Base-by-base conservation (phyloP, 2,888 invertebrate genomes). In the Anthophora plumipes region DNA sequence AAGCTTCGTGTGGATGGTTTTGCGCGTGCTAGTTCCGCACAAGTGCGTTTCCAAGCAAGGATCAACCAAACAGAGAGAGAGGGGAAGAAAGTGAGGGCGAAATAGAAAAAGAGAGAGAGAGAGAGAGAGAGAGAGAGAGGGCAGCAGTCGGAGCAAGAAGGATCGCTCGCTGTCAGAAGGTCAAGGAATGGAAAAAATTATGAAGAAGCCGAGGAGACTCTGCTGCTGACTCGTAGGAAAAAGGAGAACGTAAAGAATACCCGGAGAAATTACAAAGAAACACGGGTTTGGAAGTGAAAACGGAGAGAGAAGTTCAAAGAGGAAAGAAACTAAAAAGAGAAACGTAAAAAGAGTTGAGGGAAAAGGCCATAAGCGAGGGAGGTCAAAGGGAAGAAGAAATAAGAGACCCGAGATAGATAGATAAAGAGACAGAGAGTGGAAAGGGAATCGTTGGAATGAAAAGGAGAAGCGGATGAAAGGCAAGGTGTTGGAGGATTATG, bases 101-200 rank as follows among this genome's bases (percentile, higher is more conserved):
- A 48, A n/a, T n/a, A 48, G 61, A 46, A 17, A 46, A 61, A 52
- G 63, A 48, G 48, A 48, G 48, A 61, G 61, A n/a, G n/a, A 63
- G 46, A 31, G 25, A 64, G 37, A 50, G 31, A 37, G 25, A 20
- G 54, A 8, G 25, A 12, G 66, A 9, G 54, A 6, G 39, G 14
- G 31, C 22, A 39, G 4, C 14, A 20, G 43, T 22, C n/a, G 55
- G n/a, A 14, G 43, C 5, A n/a, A 14, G 43, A n/a, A 4, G n/a
- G 17, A 22, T 22, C 17, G 14, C 3, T 14, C 5, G n/a, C 20
- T 37, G 37, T 12, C 31, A 31, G 31, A 31, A 31, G 31, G 31
- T 31, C 31, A 31, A 31, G 31, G 4, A 31, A 31, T 31, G 31
- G 6, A 20, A 50, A 41, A 54, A 54, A 50, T 50, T n/a, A n/a